Percentiles rank a stretch among this genome's conserved stretches.
These are phyloP conservation scores for Silurus glanis DNA, from an alignment of 2,113 vertebrate species.

Conservation along the genomic window DNA sequence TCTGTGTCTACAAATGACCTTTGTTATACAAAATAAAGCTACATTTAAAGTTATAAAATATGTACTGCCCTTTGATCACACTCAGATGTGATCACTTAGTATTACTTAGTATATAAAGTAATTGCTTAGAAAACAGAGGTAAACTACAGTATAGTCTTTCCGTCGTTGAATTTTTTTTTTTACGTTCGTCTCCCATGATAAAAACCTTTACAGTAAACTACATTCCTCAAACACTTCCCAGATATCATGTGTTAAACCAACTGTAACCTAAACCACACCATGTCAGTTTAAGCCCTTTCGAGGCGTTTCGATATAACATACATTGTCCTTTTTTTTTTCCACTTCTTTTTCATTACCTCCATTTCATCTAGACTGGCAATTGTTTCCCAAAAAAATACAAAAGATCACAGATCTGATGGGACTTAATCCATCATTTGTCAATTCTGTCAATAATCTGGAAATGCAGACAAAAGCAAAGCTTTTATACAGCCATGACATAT, in stretches of 20 bases:
- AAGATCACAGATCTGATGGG: conserved; percentile 42
- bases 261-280: conserved; percentile 14
- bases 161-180: conserved; percentile 9
- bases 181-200: conserved; percentile 23
- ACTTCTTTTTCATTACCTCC: not conserved
- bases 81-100: conserved; percentile 50
- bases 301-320: conserved; percentile 39
- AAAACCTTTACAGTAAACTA: conserved; percentile 12
- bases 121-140: conserved; percentile 49
- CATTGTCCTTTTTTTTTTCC: conserved; percentile 21
- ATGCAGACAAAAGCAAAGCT: conserved; percentile 16
- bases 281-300: conserved; percentile 12
- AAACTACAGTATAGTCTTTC: conserved; percentile 36
- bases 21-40: conserved; percentile 51
- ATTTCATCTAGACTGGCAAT: conserved; percentile 5
- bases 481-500: conserved; percentile 8
- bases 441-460: conserved; percentile 18
- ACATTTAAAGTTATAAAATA: conserved; percentile 51
- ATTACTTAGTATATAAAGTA: conserved; percentile 49
- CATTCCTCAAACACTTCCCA: conserved; percentile 25
- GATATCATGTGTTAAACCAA: conserved; percentile 15
- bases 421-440: conserved; percentile 37
- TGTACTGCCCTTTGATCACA: conserved; percentile 37
- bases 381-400: conserved; percentile 3
- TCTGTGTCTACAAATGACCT: conserved; percentile 48